Evolutionary conservation across 1,140 invertebrate genomes (phyloP), one percentile per base, ranked within the genome.

Genomic region (Drosophila tsacasi): DNA sequence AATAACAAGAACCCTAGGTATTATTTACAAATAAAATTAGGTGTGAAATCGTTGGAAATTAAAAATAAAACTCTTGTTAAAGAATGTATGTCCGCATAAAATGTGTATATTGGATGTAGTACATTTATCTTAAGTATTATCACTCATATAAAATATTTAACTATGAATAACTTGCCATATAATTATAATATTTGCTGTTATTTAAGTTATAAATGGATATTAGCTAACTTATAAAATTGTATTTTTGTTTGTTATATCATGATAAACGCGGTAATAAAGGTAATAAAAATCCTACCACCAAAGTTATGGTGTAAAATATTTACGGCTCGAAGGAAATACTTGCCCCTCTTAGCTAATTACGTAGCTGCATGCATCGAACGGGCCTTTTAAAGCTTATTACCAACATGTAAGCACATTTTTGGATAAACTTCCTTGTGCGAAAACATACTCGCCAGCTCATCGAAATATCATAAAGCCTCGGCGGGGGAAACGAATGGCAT

Each of bases 401-500:
- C 19, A 19, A 52, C 13, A 65, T 35, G 27, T 47, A 32, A 32
- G 59, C 52, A 30, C 50, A 30, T 27, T 40, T 68, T n/a, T 30
- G 17, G 8, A 23, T 13, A 44, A 46, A 35, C 27, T 69, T 67
- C 47, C 62, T 67, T 21, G 9, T 23, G 7, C 30, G 6, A 13
- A 42, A 30, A 30, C 27, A 6, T 1, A 8, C 27, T 30, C 2
- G 25, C n/a, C 21, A 62, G 19, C 23, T 47, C 66, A 17, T 32
- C n/a, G 44, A 63, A 52, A 30, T 21, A 21, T 40, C 19, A 47
- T 57, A 30, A 13, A 30, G 17, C 19, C 21, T 23, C 17, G 6
- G 58, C 25, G n/a, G 10, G 15, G 23, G 49, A 37, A 35, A 39
- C 63, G 49, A 67, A 67, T 55, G 63, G 19, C 23, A 68, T 67